phyloP scores from a whole-genome alignment of 2,888 invertebrate species.

The Liposcelis brunnea region DNA sequence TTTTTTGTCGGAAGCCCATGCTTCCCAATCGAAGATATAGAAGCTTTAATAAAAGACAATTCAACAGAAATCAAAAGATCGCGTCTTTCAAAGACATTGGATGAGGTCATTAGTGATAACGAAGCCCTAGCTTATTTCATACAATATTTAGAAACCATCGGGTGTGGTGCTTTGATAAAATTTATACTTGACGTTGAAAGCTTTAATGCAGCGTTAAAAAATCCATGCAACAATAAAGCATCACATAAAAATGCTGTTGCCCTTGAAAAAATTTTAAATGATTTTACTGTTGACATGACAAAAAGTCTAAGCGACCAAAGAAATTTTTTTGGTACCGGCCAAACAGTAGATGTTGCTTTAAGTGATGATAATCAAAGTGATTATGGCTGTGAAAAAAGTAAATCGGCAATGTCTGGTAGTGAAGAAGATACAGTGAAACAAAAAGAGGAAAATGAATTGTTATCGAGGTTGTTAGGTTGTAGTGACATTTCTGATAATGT shows the following conservation, averaged over 20 bases:
- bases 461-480: background rate
- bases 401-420: too few species aligned
- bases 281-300: constrained; percentile 7
- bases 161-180: constrained; percentile 44
- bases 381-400: too few species aligned
- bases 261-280: constrained; percentile 11
- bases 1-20: background rate
- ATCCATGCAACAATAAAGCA: constrained; percentile 12
- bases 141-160: constrained; percentile 67
- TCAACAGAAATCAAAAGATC: constrained; percentile 24
- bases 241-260: constrained; percentile 9
- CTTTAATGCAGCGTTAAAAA: constrained; percentile 24
- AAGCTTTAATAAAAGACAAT: background rate
- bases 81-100: constrained; percentile 53
- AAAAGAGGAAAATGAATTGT: background rate
- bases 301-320: too few species aligned
- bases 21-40: background rate
- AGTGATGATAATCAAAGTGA: too few species aligned
- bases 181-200: constrained; percentile 63
- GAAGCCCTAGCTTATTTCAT: constrained; percentile 67
- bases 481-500: background rate
- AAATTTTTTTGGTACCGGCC: too few species aligned
- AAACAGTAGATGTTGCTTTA: too few species aligned
- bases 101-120: constrained; percentile 59
- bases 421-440: background rate